These are phyloP conservation scores for Rhynchotus rufescens DNA, from an alignment of 2,797 vertebrate genomes.

Conservation along the genomic window DNA sequence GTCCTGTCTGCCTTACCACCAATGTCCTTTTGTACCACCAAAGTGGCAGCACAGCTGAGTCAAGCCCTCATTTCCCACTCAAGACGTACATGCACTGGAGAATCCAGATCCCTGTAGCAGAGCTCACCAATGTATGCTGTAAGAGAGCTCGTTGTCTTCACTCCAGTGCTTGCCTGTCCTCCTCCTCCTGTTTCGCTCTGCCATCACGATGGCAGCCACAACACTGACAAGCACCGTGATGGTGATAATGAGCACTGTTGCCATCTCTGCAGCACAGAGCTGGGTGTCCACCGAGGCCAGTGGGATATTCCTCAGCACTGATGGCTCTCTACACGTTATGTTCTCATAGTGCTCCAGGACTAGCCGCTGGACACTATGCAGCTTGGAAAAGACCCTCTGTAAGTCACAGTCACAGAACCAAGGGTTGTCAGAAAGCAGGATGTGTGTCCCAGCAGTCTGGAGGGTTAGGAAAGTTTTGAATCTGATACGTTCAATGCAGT, in stretches of 20 bases:
- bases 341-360: slow-evolving; percentile 84
- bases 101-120: too few relatives aligned
- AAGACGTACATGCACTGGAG: not conserved
- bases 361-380: slow-evolving; percentile 81
- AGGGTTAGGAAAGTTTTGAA: slow-evolving; percentile 85
- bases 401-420: slow-evolving; percentile 88
- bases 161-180: slow-evolving; percentile 82
- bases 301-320: slow-evolving; percentile 60
- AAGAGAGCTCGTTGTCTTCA: slow-evolving; percentile 78
- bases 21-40: not conserved
- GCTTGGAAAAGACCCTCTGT: slow-evolving; percentile 85
- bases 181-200: slow-evolving; percentile 84
- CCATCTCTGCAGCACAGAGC: slow-evolving; percentile 86
- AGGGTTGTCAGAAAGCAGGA: slow-evolving; percentile 82
- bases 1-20: not conserved
- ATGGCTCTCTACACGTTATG: slow-evolving; percentile 78
- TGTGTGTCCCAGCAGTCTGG: slow-evolving; percentile 83
- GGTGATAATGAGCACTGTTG: slow-evolving; percentile 87
- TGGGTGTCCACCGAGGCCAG: slow-evolving; percentile 79
- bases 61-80: not conserved
- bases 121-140: slow-evolving; percentile 76
- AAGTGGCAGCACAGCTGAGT: not conserved
- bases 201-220: slow-evolving; percentile 85
- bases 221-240: slow-evolving; percentile 84
- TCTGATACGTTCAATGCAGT: slow-evolving; percentile 74